phyloP scores from a whole-genome alignment of 2,888 invertebrate species.

The Lycia hirtaria region DNA sequence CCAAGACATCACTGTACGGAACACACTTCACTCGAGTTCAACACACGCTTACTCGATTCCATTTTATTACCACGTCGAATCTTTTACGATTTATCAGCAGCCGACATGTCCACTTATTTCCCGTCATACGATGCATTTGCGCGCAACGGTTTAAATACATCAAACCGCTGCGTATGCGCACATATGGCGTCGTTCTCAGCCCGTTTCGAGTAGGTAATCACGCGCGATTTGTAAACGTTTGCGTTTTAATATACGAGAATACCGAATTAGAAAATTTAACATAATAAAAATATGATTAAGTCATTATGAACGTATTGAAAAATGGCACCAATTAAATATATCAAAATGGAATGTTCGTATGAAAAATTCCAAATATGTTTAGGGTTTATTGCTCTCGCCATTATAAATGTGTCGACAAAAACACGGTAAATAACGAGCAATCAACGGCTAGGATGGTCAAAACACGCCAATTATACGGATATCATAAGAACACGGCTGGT shows the following conservation, averaged over 20 bases:
- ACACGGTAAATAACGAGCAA: constrained; percentile 13
- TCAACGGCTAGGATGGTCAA: constrained; percentile 18
- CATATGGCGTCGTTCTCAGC: not conserved
- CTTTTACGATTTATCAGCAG: constrained; percentile 35
- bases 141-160: constrained; percentile 31
- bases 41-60: too few species aligned
- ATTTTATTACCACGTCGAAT: constrained; percentile 13
- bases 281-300: constrained; percentile 23
- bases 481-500: constrained; percentile 13
- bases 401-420: constrained; percentile 13
- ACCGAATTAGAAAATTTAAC: constrained; percentile 19
- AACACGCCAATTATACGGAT: constrained; percentile 23
- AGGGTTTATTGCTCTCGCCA: constrained; percentile 26
- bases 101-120: constrained; percentile 51
- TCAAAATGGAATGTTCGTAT: constrained; percentile 4
- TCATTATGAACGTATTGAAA: constrained; percentile 9
- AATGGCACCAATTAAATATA: constrained; percentile 23
- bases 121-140: constrained; percentile 44
- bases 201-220: constrained; percentile 7
- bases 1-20: too few species aligned
- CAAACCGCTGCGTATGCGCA: constrained; percentile 23
- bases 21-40: too few species aligned
- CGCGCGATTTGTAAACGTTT: constrained; percentile 8
- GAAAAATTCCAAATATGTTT: constrained; percentile 18
- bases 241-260: not conserved